Conservation (phyloP, 2,888 invertebrate species). For the Orthosia gothica region DNA sequence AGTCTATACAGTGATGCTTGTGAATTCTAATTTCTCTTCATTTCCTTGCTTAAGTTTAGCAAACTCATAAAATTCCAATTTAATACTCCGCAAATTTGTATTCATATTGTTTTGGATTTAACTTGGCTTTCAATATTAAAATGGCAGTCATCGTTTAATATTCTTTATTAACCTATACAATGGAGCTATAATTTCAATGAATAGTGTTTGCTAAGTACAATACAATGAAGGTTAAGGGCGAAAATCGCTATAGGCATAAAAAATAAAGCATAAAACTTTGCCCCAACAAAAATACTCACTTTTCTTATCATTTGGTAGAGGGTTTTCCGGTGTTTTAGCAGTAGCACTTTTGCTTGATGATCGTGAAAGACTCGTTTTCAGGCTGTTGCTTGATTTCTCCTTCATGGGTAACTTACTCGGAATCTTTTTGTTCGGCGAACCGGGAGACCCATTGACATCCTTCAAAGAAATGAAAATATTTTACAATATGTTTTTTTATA, state of each 20-base stretch:
- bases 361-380: conserved; percentile 90
- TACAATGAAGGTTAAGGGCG: conserved; percentile 30
- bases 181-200: conserved; percentile 27
- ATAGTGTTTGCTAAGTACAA: conserved; percentile 33
- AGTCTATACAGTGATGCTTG: background rate
- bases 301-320: conserved; percentile 92
- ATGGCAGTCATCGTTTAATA: conserved; percentile 36
- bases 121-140: conserved; percentile 18
- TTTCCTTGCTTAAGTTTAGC: conserved; percentile 1
- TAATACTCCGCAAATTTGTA: background rate
- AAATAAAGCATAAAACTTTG: background rate
- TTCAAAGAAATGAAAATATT: conserved; percentile 68
- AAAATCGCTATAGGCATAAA: conserved; percentile 6
- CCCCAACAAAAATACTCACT: conserved; percentile 88
- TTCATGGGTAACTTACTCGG: conserved; percentile 91
- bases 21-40: background rate
- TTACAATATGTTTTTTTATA: too few relatives aligned
- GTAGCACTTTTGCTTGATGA: conserved; percentile 92
- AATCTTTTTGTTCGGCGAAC: conserved; percentile 94
- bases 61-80: conserved; percentile 11
- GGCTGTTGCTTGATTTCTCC: conserved; percentile 87
- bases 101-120: conserved; percentile 11
- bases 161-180: conserved; percentile 30
- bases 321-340: conserved; percentile 94
- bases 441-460: conserved; percentile 94